phyloP scores from a whole-genome alignment of 2,113 vertebrate genomes.

The Microtus oregoni region DNA sequence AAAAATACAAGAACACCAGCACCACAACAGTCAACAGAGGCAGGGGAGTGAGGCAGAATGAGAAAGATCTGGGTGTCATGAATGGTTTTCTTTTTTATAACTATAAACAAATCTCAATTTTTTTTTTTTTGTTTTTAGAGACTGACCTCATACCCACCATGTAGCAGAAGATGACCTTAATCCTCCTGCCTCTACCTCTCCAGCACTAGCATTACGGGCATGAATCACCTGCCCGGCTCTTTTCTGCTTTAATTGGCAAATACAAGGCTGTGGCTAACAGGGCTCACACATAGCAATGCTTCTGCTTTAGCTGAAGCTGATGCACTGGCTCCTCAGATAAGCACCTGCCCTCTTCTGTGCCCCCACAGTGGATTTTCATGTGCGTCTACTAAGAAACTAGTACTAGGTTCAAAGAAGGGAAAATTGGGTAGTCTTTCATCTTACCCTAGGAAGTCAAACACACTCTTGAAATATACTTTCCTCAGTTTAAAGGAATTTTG shows the following conservation, averaged over 20 bases:
- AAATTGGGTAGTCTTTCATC: not conserved
- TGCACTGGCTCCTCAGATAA: not conserved
- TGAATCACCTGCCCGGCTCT: not conserved
- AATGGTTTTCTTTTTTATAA: not conserved
- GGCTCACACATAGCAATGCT: not conserved
- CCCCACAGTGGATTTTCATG: not conserved
- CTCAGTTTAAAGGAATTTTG: not conserved
- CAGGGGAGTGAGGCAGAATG: not conserved
- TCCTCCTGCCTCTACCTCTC: not conserved
- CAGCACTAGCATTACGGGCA: not conserved
- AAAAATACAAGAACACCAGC: constrained; percentile 20
- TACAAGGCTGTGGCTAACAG: not conserved
- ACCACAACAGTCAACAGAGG: not conserved
- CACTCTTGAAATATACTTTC: constrained; percentile 2
- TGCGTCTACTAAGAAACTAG: not conserved
- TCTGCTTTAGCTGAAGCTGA: constrained; percentile 43
- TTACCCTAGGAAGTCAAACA: not conserved
- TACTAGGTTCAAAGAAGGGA: not conserved
- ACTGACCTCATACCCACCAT: not conserved
- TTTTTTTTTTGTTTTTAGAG: not conserved
- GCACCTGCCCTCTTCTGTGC: not conserved
- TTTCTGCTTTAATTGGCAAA: constrained; percentile 30
- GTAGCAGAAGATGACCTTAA: not conserved
- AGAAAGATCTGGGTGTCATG: not conserved
- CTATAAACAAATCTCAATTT: not conserved